Conservation (phyloP, 92 coral and sea anemone species). For the Chrysogorgia sp. region DNA sequence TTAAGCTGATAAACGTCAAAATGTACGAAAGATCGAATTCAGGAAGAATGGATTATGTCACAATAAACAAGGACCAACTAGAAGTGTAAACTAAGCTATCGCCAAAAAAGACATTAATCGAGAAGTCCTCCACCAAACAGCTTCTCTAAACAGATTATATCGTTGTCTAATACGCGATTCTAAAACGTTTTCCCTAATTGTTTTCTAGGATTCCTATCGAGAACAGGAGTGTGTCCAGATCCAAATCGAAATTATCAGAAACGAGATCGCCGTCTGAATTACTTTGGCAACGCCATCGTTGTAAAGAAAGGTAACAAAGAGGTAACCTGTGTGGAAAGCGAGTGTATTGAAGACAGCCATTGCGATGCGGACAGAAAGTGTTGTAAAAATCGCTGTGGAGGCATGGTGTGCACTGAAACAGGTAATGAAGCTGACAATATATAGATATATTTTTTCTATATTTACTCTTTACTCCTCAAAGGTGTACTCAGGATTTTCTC, state of each 20-base stretch:
- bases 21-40: no score
- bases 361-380: conserved; percentile 89
- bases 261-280: conserved; percentile 71
- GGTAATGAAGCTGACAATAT: conserved; percentile 71
- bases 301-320: conserved; percentile 53
- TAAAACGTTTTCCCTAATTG: background rate
- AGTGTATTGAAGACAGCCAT: conserved; percentile 83
- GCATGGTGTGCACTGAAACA: conserved; percentile 80
- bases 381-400: conserved; percentile 87
- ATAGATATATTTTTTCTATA: no score
- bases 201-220: conserved; percentile 76
- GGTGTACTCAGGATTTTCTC: no score
- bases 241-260: conserved; percentile 64
- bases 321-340: conserved; percentile 74
- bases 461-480: no score
- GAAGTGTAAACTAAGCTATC: no score
- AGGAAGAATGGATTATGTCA: no score
- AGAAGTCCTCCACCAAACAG: no score
- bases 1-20: no score
- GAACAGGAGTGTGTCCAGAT: conserved; percentile 86
- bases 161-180: no score
- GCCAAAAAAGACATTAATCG: no score
- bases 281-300: conserved; percentile 64
- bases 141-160: no score
- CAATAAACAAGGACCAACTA: no score